Evolutionary conservation across 2,888 invertebrate species (phyloP).

Genomic region (Napeogenes inachia): DNA sequence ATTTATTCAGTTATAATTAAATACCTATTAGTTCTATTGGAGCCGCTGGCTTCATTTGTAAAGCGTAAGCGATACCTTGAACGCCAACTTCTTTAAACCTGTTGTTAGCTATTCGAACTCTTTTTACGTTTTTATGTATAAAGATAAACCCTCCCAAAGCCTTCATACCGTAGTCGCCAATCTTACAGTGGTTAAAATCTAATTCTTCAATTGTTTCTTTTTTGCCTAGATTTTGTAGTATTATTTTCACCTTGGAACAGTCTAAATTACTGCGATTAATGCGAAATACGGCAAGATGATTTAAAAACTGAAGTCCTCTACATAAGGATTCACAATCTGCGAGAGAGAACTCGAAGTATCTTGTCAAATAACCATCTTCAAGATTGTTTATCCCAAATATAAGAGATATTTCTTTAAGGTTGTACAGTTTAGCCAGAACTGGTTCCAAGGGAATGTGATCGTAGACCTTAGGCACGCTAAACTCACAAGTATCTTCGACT

Average conservation of each 20-base stretch:
- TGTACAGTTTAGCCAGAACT: conserved; percentile 70
- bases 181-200: conserved; percentile 81
- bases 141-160: conserved; percentile 78
- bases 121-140: conserved; percentile 65
- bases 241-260: conserved; percentile 75
- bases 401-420: conserved; percentile 71
- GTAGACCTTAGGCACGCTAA: conserved; percentile 58
- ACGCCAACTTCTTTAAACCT: conserved; percentile 74
- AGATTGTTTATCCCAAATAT: conserved; percentile 67
- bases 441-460: conserved; percentile 79
- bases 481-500: conserved; percentile 59
- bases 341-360: conserved; percentile 79
- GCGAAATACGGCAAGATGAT: conserved; percentile 68
- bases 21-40: conserved; percentile 66
- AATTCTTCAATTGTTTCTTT: conserved; percentile 75
- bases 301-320: conserved; percentile 64
- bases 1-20: conserved; percentile 1
- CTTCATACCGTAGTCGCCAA: conserved; percentile 79
- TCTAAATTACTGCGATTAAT: conserved; percentile 80
- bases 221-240: conserved; percentile 74
- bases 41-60: conserved; percentile 70
- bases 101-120: conserved; percentile 75
- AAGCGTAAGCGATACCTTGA: conserved; percentile 73
- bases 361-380: conserved; percentile 72
- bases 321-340: conserved; percentile 78